A percentile compares a stretch with the other conserved stretches of the same genome.
These are phyloP conservation scores for Scophthalmus maximus DNA, from an alignment of 2,113 vertebrate genomes.

Conservation along the genomic window DNA sequence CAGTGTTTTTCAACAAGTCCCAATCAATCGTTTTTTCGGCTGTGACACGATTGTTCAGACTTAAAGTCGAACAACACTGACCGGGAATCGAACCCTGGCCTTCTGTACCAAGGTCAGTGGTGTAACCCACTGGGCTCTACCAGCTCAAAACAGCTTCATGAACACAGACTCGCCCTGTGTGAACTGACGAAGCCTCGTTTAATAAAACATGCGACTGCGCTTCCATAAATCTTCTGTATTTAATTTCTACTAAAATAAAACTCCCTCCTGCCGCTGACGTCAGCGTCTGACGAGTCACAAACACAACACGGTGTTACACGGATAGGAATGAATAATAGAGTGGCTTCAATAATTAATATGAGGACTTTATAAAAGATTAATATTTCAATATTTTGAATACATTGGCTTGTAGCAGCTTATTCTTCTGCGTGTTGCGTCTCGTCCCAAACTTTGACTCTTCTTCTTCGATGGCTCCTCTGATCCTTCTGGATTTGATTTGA, in stretches of 20 bases:
- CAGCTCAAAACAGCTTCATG: too few species aligned
- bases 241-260: neutral
- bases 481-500: too few species aligned
- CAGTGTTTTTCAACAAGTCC: neutral
- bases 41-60: too few species aligned
- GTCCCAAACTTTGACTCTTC: too few species aligned
- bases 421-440: neutral
- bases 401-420: neutral
- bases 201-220: neutral
- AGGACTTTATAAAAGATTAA: neutral
- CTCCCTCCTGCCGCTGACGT: neutral
- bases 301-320: neutral
- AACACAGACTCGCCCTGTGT: too few species aligned
- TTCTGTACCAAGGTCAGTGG: too few species aligned
- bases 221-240: neutral
- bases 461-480: too few species aligned
- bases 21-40: neutral
- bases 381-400: neutral
- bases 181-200: neutral
- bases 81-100: too few species aligned
- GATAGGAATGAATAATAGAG: neutral
- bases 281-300: neutral
- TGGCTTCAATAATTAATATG: neutral
- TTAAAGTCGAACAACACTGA: too few species aligned
- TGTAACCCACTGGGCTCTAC: too few species aligned